These are phyloP conservation scores for Sitophilus oryzae DNA, from an alignment of 1,140 invertebrate species.

Conservation along the genomic window DNA sequence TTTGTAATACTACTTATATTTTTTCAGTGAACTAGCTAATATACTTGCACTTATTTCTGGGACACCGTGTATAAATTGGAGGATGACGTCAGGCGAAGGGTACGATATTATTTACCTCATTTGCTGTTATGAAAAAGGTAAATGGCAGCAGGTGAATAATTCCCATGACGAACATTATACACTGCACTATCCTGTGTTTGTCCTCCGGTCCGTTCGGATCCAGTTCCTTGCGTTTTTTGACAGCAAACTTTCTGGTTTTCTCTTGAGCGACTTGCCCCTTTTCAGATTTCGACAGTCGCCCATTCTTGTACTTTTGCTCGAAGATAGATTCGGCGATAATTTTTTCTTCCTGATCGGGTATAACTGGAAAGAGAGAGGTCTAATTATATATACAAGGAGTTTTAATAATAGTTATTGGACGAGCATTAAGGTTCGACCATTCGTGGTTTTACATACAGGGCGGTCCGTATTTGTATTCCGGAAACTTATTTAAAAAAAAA, in stretches of 20 bases:
- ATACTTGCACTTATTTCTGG: too few relatives aligned
- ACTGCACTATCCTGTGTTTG: background rate
- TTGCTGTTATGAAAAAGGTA: slow-evolving; percentile 15
- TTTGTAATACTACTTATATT: too few relatives aligned
- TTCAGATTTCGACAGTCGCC: background rate
- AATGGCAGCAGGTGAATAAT: slow-evolving; percentile 14
- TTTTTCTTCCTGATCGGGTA: background rate
- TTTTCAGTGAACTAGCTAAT: too few relatives aligned
- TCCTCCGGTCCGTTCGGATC: slow-evolving; percentile 5
- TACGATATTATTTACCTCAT: slow-evolving; percentile 13
- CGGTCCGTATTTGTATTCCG: too few relatives aligned
- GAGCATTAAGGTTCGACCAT: too few relatives aligned
- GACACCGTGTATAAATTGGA: too few relatives aligned
- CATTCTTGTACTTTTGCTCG: background rate
- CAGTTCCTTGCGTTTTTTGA: background rate
- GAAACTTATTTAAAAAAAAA: too few relatives aligned
- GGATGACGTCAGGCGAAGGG: too few relatives aligned
- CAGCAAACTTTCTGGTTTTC: background rate
- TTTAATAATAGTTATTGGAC: too few relatives aligned
- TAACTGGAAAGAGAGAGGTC: too few relatives aligned
- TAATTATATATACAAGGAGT: too few relatives aligned
- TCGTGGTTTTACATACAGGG: too few relatives aligned
- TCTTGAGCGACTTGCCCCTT: background rate
- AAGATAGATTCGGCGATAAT: background rate
- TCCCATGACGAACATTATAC: slow-evolving; percentile 6